These are phyloP conservation scores for Nothoprocta pentlandii DNA, from an alignment of 2,113 vertebrate species.

Conservation along the genomic window DNA sequence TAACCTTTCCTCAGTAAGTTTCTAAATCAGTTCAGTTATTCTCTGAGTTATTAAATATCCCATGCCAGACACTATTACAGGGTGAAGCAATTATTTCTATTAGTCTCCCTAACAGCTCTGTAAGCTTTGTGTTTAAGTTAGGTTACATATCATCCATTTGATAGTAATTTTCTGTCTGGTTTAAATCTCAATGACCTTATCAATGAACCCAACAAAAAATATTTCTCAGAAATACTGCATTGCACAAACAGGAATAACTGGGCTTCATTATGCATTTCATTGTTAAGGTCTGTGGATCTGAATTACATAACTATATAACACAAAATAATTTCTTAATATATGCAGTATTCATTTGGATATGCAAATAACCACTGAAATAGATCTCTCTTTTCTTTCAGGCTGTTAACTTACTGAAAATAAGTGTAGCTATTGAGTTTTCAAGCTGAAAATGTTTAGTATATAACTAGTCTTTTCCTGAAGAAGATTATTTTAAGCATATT, in stretches of 20 bases:
- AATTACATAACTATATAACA: background rate
- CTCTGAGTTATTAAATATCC: background rate
- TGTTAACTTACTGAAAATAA: background rate
- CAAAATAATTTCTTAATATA: background rate
- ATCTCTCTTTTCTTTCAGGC: background rate
- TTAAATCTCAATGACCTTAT: background rate
- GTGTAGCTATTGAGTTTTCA: background rate
- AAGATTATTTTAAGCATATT: background rate
- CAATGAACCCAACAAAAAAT: background rate
- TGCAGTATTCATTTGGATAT: background rate
- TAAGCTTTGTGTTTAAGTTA: background rate
- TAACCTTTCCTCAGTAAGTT: background rate
- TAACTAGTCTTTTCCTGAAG: background rate
- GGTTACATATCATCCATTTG: accelerated
- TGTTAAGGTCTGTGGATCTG: background rate
- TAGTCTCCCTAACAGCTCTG: background rate
- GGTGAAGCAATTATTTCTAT: background rate
- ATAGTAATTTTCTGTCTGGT: background rate
- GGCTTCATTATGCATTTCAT: background rate
- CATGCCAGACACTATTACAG: background rate
- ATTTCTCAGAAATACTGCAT: background rate
- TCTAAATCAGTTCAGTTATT: background rate
- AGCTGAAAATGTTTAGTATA: background rate
- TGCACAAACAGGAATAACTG: background rate
- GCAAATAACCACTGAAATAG: background rate